phyloP scores from a whole-genome alignment of 2,797 vertebrate genomes.

The Hipposideros larvatus region DNA sequence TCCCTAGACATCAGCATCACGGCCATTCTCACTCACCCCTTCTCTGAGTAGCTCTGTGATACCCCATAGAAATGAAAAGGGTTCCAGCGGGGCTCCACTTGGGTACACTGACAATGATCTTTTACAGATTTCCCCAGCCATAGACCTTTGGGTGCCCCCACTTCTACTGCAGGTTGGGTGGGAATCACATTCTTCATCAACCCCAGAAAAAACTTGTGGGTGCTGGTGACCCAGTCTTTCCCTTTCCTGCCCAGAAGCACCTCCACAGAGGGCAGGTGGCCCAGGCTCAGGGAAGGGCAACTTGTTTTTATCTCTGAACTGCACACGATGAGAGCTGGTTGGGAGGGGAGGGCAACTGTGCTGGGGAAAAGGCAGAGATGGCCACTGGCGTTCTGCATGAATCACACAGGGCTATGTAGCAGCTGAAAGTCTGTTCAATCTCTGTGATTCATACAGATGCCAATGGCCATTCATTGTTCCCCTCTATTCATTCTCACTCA shows the following conservation, averaged over 20 bases:
- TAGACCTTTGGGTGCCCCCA: background rate
- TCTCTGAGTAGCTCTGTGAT: background rate
- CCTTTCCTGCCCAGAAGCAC: background rate
- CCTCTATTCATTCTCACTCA: background rate
- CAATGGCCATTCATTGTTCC: background rate
- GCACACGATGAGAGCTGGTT: background rate
- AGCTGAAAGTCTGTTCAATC: background rate
- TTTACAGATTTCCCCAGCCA: background rate
- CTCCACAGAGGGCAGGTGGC: background rate
- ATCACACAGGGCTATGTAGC: background rate
- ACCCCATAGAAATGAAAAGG: background rate
- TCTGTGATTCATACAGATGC: background rate
- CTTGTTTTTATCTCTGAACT: background rate
- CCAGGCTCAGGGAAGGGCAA: background rate
- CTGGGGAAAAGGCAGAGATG: background rate
- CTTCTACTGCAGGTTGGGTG: background rate
- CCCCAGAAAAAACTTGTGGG: background rate
- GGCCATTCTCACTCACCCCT: background rate
- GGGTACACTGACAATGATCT: background rate
- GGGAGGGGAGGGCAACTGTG: too few species aligned
- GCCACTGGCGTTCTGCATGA: background rate
- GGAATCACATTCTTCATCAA: background rate
- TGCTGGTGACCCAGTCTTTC: background rate
- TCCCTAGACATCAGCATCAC: background rate
- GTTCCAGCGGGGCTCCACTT: background rate